A percentile compares a stretch with the other conserved stretches of the same genome.
Evolutionary conservation across 2,888 invertebrate species (phyloP).

Genomic region (Pyrochroa serraticornis): DNA sequence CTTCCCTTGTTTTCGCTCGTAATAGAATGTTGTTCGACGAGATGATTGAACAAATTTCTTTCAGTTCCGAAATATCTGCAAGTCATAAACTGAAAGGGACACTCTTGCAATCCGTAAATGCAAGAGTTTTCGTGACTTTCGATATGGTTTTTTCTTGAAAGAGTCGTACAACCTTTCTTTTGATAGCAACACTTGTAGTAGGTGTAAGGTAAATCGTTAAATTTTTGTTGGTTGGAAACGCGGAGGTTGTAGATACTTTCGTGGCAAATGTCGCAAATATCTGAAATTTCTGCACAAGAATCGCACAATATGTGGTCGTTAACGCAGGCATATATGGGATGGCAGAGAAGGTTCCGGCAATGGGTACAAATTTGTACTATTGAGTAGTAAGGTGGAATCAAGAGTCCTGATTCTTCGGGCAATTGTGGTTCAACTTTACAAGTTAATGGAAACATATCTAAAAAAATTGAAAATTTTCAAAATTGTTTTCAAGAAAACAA

Average conservation of each 20-base stretch:
- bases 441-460: no score
- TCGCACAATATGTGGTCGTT: not conserved
- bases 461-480: no score
- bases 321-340: not conserved
- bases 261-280: not conserved
- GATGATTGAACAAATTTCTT: not conserved
- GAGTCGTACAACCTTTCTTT: not conserved
- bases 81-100: not conserved
- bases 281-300: not conserved
- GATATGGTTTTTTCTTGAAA: not conserved
- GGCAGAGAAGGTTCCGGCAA: no score
- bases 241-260: not conserved
- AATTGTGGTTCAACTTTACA: no score
- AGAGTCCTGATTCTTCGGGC: no score
- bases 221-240: not conserved
- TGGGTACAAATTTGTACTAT: no score
- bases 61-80: not conserved
- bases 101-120: not conserved
- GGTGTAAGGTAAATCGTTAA: not conserved
- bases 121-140: not conserved
- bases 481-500: no score
- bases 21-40: not conserved
- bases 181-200: constrained; percentile 1
- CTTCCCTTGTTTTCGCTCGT: not conserved
- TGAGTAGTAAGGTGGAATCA: no score